Percentiles rank a stretch among this genome's conserved stretches.
phyloP scores from a whole-genome alignment of 2,888 invertebrate genomes.

The Lasiommata megera region DNA sequence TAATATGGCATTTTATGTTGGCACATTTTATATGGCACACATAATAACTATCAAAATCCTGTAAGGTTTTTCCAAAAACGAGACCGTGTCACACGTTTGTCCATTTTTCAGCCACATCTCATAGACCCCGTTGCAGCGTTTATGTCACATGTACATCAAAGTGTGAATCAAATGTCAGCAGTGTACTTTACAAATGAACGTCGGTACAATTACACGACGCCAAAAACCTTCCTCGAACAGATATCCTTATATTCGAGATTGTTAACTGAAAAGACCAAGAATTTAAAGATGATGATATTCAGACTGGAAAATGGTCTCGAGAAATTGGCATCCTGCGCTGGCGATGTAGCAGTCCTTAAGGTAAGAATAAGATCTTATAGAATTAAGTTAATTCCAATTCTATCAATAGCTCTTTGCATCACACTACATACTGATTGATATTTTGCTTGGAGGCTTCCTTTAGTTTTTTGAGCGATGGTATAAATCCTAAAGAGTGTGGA shows the following conservation, averaged over 20 bases:
- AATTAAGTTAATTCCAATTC: no score
- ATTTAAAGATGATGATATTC: conserved; percentile 87
- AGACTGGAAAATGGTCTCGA: conserved; percentile 94
- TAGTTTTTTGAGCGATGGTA: no score
- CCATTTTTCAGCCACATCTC: conserved; percentile 71
- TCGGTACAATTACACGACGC: conserved; percentile 97
- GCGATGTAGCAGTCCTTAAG: conserved; percentile 93
- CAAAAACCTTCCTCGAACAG: conserved; percentile 96
- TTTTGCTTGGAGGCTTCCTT: no score
- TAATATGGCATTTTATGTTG: no score
- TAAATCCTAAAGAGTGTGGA: no score
- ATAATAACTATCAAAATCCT: no score
- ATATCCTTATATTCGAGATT: conserved; percentile 91
- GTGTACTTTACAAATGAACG: conserved; percentile 91
- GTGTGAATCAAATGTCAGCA: conserved; percentile 92
- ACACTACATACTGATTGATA: no score
- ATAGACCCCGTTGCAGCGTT: conserved; percentile 88
- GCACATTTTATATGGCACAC: no score
- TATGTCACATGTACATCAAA: conserved; percentile 94
- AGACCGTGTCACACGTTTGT: no score
- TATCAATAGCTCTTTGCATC: no score
- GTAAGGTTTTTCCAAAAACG: no score
- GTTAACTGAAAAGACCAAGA: conserved; percentile 83
- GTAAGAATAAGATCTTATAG: no score
- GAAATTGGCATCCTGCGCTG: conserved; percentile 92